These are phyloP conservation scores for Gymnarchus niloticus DNA, from an alignment of 2,113 vertebrate genomes.

Conservation along the genomic window DNA sequence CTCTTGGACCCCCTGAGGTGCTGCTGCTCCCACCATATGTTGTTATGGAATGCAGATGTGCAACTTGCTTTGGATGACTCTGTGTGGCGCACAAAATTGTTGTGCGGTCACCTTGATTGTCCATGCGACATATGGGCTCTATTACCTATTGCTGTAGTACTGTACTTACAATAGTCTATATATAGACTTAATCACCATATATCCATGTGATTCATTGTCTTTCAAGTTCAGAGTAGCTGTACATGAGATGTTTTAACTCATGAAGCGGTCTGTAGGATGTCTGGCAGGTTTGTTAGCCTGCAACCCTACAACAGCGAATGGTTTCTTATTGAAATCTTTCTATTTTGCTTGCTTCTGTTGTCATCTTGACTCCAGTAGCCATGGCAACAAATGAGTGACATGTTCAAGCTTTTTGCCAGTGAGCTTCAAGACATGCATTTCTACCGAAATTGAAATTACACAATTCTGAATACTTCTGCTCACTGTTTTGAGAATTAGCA, in stretches of 20 bases:
- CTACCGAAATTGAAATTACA: too few relatives aligned
- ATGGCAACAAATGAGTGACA: constrained; percentile 9
- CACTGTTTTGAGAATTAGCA: background rate
- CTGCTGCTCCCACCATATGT: background rate
- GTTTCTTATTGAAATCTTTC: constrained; percentile 25
- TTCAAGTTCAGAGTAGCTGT: background rate
- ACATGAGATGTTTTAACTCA: background rate
- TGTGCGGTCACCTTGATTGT: background rate
- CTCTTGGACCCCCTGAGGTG: background rate
- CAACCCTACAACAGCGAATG: constrained; percentile 27
- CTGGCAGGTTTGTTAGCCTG: constrained; percentile 27
- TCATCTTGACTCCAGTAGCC: background rate
- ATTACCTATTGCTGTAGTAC: background rate
- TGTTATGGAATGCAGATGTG: constrained; percentile 12
- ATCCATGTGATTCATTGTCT: background rate
- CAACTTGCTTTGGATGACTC: background rate
- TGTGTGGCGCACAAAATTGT: background rate
- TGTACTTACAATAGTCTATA: background rate
- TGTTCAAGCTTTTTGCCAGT: too few relatives aligned
- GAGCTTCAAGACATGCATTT: too few relatives aligned
- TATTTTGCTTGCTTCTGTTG: constrained; percentile 21
- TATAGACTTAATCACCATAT: background rate
- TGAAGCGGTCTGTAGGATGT: background rate
- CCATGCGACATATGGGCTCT: background rate
- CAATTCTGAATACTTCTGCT: background rate